Conservation (phyloP, 2,888 invertebrate genomes). For the Thymelicus lineola region DNA sequence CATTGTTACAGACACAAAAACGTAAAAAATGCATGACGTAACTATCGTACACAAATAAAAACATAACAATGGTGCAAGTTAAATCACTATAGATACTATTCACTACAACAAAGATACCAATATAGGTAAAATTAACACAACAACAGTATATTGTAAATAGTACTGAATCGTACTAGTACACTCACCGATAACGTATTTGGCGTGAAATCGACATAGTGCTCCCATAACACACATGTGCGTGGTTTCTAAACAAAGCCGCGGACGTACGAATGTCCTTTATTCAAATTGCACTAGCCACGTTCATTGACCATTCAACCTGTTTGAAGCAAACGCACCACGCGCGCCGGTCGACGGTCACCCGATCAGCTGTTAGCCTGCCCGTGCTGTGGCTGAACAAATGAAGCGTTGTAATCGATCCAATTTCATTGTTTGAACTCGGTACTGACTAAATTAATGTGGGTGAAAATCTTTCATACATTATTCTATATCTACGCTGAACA, state of each 20-base stretch:
- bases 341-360: constrained; percentile 16
- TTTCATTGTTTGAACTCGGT: constrained; percentile 27
- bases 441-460: constrained; percentile 35
- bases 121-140: neutral
- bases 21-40: no score
- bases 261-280: constrained; percentile 26
- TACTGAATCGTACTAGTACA: constrained; percentile 37
- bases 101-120: neutral
- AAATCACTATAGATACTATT: neutral
- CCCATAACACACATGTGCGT: constrained; percentile 74
- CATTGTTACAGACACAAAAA: no score
- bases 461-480: constrained; percentile 27
- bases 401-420: constrained; percentile 23
- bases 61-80: neutral
- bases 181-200: constrained; percentile 79
- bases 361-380: constrained; percentile 7
- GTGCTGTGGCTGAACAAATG: constrained; percentile 21
- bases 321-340: neutral
- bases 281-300: constrained; percentile 25
- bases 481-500: neutral
- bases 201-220: constrained; percentile 77
- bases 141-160: constrained; percentile 3
- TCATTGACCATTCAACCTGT: constrained; percentile 33
- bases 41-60: no score
- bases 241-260: constrained; percentile 32